Evolutionary conservation across 2,797 vertebrate species (phyloP).

Genomic region (Amniataba percoides): DNA sequence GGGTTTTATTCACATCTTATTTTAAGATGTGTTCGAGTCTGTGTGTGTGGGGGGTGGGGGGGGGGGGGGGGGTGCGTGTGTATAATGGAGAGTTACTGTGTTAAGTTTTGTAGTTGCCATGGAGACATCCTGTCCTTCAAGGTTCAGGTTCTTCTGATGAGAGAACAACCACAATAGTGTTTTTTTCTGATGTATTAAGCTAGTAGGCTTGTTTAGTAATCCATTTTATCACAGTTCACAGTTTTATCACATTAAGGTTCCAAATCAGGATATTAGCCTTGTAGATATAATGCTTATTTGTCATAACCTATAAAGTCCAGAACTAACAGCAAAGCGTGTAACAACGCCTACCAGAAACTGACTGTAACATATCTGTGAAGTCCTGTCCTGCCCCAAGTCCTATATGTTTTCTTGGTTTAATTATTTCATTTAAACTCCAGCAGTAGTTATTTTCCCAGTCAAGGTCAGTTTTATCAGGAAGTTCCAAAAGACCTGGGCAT

Average conservation of each 20-base stretch:
- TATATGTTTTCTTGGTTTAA: too few species aligned
- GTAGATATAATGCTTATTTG: neutral
- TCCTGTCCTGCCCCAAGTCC: too few species aligned
- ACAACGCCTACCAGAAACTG: neutral
- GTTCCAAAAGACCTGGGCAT: neutral
- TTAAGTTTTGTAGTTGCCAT: neutral
- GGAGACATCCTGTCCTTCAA: constrained; percentile 16
- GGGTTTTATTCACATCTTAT: constrained; percentile 25
- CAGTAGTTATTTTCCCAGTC: neutral
- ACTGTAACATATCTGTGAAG: too few species aligned
- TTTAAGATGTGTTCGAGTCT: constrained; percentile 32
- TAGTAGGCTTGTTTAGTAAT: neutral
- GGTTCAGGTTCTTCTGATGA: too few species aligned
- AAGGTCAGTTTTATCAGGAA: constrained; percentile 1
- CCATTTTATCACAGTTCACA: neutral
- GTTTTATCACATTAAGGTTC: neutral
- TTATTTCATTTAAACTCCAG: neutral
- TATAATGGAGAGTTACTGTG: neutral
- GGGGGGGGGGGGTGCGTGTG: too few species aligned
- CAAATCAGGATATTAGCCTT: neutral
- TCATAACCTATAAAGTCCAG: too few species aligned
- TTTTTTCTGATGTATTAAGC: too few species aligned
- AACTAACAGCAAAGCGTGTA: neutral
- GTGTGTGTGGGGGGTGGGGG: too few species aligned
- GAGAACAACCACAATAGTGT: neutral